These are phyloP conservation scores for Chloropsis cyanopogon DNA, from an alignment of 2,113 vertebrate species.

Conservation along the genomic window DNA sequence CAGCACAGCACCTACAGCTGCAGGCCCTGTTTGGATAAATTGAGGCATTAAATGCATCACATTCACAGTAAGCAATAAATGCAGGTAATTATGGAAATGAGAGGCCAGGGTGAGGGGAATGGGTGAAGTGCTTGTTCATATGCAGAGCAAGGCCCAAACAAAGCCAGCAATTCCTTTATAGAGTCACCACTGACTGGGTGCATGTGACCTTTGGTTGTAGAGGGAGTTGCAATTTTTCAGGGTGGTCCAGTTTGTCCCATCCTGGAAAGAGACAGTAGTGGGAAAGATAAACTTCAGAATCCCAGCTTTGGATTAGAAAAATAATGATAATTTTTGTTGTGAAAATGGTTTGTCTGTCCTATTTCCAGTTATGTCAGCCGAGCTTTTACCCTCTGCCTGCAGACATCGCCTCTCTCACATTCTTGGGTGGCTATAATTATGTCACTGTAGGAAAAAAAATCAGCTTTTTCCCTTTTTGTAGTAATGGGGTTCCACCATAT, in stretches of 20 bases:
- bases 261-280: accelerated
- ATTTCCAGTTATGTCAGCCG: not conserved
- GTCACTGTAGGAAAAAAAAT: not conserved
- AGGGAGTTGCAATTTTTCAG: not conserved
- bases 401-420: not conserved
- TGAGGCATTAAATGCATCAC: not conserved
- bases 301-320: not conserved
- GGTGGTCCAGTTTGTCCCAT: not conserved
- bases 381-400: not conserved
- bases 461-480: not conserved
- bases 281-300: not conserved
- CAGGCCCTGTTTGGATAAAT: not conserved
- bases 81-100: slow-evolving; percentile 11
- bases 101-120: not conserved
- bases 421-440: not conserved
- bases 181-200: not conserved
- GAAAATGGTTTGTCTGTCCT: not conserved
- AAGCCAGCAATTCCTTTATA: not conserved
- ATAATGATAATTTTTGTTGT: accelerated
- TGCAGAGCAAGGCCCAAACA: not conserved
- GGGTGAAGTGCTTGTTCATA: not conserved
- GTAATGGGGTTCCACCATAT: accelerated
- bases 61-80: slow-evolving; percentile 5
- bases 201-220: not conserved
- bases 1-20: not conserved